Evolutionary conservation across 2,888 invertebrate genomes (phyloP).

Genomic region (Artemia sp.): DNA sequence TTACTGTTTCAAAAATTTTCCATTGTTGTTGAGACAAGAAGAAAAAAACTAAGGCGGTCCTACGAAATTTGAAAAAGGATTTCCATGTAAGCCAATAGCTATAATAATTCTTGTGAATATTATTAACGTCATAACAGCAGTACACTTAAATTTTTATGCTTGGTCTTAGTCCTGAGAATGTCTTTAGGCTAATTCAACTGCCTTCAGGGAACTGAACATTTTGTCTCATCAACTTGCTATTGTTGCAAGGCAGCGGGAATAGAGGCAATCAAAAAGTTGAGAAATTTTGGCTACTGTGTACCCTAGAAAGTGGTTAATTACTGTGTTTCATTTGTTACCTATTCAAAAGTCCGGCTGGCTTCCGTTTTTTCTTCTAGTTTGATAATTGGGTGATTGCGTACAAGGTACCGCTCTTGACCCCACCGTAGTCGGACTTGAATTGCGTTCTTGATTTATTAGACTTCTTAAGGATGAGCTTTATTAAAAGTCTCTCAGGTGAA

Average conservation of each 20-base stretch:
- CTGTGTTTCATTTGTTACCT: conserved; percentile 6
- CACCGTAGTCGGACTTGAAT: not conserved
- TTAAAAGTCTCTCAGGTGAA: too few species aligned
- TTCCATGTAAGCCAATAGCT: conserved; percentile 1
- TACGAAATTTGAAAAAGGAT: too few species aligned
- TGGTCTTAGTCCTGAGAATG: conserved; percentile 10
- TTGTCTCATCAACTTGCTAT: conserved; percentile 9
- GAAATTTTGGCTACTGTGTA: not conserved
- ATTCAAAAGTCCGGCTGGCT: conserved; percentile 13
- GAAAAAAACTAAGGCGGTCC: too few species aligned
- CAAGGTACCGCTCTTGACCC: not conserved
- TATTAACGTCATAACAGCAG: conserved; percentile 12
- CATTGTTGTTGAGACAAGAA: too few species aligned
- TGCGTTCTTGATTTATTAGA: not conserved
- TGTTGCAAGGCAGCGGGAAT: conserved; percentile 14
- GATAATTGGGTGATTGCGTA: conserved; percentile 8
- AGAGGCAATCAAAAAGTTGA: not conserved
- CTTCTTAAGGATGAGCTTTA: not conserved
- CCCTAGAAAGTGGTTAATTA: conserved; percentile 10
- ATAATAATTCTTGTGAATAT: conserved; percentile 8
- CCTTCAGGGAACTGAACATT: conserved; percentile 1
- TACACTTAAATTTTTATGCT: not conserved
- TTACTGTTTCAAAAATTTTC: too few species aligned
- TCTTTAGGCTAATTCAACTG: conserved; percentile 4
- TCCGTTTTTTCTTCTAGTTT: conserved; percentile 4